Conservation (phyloP, 2,888 invertebrate species). For the Ryuthela nishihirai region DNA sequence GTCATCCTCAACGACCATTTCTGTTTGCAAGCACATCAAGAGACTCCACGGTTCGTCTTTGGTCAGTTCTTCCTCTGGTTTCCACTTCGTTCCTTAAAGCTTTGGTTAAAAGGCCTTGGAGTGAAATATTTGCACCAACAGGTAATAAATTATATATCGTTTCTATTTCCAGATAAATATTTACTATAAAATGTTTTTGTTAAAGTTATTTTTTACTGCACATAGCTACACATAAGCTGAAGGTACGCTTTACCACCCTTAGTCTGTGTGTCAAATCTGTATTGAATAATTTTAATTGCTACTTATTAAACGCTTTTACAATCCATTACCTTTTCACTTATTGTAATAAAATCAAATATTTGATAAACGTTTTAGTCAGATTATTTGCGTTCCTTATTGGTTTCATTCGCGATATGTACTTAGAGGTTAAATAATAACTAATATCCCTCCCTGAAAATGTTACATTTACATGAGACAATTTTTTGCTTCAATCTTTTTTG, state of each 20-base stretch:
- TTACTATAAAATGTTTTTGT: too few relatives aligned
- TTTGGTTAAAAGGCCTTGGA: constrained; percentile 47
- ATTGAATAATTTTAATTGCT: too few relatives aligned
- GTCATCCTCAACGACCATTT: constrained; percentile 52
- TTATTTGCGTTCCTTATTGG: background rate
- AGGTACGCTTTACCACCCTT: too few relatives aligned
- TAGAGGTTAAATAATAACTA: background rate
- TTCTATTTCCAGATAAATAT: too few relatives aligned
- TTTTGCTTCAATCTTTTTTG: too few relatives aligned
- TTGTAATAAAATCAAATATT: background rate
- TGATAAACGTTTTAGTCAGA: background rate
- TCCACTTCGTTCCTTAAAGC: constrained; percentile 50
- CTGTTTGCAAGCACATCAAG: constrained; percentile 52
- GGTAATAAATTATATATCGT: too few relatives aligned
- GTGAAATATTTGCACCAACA: constrained; percentile 44
- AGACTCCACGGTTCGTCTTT: constrained; percentile 53
- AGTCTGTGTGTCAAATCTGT: too few relatives aligned
- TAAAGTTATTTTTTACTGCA: too few relatives aligned
- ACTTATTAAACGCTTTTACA: too few relatives aligned
- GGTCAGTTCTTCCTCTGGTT: constrained; percentile 50
- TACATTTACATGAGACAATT: too few relatives aligned
- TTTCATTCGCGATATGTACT: background rate
- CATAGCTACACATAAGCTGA: too few relatives aligned
- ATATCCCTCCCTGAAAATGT: too few relatives aligned
- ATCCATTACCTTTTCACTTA: background rate